These are phyloP conservation scores for Periparus ater DNA, from an alignment of 2,797 vertebrate genomes.

Conservation along the genomic window DNA sequence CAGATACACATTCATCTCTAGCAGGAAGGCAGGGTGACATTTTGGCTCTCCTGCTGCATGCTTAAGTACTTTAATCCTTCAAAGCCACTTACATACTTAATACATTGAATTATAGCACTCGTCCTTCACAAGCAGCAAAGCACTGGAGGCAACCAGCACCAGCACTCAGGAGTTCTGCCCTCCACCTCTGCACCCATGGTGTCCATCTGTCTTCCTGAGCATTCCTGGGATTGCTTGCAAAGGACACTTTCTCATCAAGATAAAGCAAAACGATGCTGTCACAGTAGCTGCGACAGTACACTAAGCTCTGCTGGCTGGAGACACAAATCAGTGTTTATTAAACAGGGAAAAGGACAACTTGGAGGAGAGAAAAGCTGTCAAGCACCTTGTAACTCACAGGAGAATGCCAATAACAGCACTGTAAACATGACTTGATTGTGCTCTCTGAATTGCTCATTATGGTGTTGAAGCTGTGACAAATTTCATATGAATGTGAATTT, in stretches of 20 bases:
- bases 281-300: not conserved
- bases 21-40: not conserved
- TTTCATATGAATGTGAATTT: not conserved
- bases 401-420: conserved; percentile 17
- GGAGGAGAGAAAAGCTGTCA: conserved; percentile 7
- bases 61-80: not conserved
- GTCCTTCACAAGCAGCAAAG: not conserved
- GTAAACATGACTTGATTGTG: conserved; percentile 4
- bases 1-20: not conserved
- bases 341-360: conserved; percentile 10
- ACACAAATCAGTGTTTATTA: conserved; percentile 29
- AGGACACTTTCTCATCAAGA: not conserved
- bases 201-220: not conserved
- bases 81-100: not conserved
- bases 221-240: not conserved
- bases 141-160: not conserved
- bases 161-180: not conserved
- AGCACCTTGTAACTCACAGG: conserved; percentile 4
- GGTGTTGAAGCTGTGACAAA: not conserved
- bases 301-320: not conserved
- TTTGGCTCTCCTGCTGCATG: not conserved
- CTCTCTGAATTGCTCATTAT: not conserved
- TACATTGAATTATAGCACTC: not conserved
- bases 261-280: conserved; percentile 29
- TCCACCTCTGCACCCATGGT: not conserved